Conservation (phyloP, 1,140 invertebrate genomes). For the Lysiphlebus fabarum region DNA sequence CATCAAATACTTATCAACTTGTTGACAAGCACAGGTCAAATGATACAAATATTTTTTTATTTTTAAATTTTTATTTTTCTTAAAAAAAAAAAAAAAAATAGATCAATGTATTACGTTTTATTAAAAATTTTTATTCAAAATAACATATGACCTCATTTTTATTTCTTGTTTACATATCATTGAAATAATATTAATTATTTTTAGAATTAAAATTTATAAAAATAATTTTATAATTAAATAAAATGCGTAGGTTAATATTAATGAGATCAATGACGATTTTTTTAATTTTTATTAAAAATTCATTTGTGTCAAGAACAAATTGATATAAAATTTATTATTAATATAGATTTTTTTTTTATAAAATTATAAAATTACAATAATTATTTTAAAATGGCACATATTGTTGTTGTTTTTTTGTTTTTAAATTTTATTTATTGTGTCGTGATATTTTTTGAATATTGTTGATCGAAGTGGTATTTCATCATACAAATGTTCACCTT, state of each 20-base stretch:
- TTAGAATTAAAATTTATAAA: too few species aligned
- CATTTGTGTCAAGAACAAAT: too few species aligned
- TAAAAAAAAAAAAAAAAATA: too few species aligned
- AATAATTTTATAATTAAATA: too few species aligned
- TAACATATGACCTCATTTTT: conserved; percentile 1
- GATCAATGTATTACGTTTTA: neutral
- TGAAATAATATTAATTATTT: too few species aligned
- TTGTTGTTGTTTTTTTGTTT: conserved; percentile 5
- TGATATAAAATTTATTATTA: too few species aligned
- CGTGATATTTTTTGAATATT: conserved; percentile 32
- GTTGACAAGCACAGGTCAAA: conserved; percentile 7
- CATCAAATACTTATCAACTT: conserved; percentile 1
- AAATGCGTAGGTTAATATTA: conserved; percentile 3
- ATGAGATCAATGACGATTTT: conserved; percentile 2
- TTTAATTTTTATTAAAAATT: too few species aligned
- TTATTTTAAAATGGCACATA: neutral
- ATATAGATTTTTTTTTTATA: too few species aligned
- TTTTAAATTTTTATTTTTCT: neutral
- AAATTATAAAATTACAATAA: neutral
- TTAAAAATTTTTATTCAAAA: neutral
- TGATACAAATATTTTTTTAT: conserved; percentile 5
- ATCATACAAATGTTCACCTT: conserved; percentile 46
- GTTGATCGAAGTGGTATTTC: conserved; percentile 47
- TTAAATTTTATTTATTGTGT: conserved; percentile 24
- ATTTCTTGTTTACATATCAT: too few species aligned